Conservation (phyloP, 2,113 vertebrate genomes). For the Candoia aspera region DNA sequence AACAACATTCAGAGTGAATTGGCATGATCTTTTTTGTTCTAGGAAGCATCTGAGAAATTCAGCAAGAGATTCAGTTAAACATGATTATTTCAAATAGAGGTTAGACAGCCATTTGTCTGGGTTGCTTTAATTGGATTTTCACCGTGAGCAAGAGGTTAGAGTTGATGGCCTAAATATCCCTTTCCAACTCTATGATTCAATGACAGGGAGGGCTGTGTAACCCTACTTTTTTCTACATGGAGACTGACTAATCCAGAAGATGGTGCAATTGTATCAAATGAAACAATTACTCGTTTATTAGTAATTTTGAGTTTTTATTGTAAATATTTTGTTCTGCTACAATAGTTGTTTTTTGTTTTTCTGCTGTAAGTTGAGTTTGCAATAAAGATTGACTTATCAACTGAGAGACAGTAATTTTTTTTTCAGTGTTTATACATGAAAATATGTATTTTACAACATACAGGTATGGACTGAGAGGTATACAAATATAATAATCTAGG, state of each 20-base stretch:
- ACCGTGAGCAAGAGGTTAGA: background rate
- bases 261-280: background rate
- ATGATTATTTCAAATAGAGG: background rate
- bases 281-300: background rate
- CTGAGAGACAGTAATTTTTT: background rate
- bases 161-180: background rate
- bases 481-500: background rate
- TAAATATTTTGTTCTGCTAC: background rate
- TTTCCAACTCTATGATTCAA: background rate
- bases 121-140: background rate
- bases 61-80: background rate
- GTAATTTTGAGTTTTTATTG: background rate
- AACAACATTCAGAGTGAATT: conserved; percentile 5
- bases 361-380: background rate
- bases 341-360: background rate
- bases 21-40: background rate
- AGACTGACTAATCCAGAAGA: background rate
- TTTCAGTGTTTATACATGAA: background rate
- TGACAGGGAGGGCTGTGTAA: background rate
- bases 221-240: background rate
- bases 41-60: background rate
- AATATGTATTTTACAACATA: background rate
- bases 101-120: background rate
- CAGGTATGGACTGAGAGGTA: background rate
- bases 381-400: background rate